A percentile compares a stretch with the other conserved stretches of the same genome.
Evolutionary conservation across 2,888 invertebrate genomes (phyloP).

Genomic region (Microctonus hyperodae): DNA sequence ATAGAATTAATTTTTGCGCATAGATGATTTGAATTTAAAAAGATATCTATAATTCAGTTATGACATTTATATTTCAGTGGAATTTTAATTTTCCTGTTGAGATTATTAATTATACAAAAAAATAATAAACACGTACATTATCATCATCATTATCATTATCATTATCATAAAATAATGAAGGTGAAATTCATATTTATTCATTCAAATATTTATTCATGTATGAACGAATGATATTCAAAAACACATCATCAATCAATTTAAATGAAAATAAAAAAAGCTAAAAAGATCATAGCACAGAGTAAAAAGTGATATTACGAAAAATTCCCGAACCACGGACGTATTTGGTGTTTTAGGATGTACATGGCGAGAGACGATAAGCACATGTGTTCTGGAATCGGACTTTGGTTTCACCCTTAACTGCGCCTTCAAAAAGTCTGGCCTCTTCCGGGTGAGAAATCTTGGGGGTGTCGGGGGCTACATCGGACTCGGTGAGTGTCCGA

Average conservation of each 20-base stretch:
- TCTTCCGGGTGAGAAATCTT: slow-evolving; percentile 89
- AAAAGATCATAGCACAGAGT: slow-evolving; percentile 54
- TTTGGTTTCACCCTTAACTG: slow-evolving; percentile 91
- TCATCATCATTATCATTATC: too few relatives aligned
- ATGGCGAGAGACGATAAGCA: slow-evolving; percentile 73
- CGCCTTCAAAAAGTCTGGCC: slow-evolving; percentile 90
- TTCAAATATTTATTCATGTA: too few relatives aligned
- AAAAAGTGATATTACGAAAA: slow-evolving; percentile 31
- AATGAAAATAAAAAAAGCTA: slow-evolving; percentile 15
- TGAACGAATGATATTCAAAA: too few relatives aligned
- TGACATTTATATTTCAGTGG: too few relatives aligned
- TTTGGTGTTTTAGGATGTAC: slow-evolving; percentile 66
- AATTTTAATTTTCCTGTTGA: too few relatives aligned
- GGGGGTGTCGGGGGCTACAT: slow-evolving; percentile 91
- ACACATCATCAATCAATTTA: background rate
- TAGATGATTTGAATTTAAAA: too few relatives aligned
- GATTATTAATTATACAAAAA: too few relatives aligned
- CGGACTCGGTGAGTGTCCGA: slow-evolving; percentile 78
- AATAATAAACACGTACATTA: too few relatives aligned
- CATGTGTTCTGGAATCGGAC: slow-evolving; percentile 88
- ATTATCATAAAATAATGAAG: too few relatives aligned
- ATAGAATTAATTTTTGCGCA: too few relatives aligned
- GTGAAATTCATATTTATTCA: too few relatives aligned
- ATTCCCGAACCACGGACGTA: slow-evolving; percentile 37
- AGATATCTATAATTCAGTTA: too few relatives aligned